Evolutionary conservation across 92 coral and sea anemone species (phyloP).

Genomic region (Porites lobata): DNA sequence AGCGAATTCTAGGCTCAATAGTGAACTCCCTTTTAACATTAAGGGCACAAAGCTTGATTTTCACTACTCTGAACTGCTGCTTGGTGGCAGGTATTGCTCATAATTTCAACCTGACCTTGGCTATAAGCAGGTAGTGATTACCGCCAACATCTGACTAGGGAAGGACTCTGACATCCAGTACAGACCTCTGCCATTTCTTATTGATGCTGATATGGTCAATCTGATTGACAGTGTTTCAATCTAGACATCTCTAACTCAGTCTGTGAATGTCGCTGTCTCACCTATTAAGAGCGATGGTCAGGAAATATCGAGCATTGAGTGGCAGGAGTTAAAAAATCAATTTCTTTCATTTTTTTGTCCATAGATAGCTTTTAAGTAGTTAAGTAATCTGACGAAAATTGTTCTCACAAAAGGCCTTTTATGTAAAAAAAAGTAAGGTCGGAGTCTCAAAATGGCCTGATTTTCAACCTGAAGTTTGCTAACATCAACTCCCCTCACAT

Average conservation of each 20-base stretch:
- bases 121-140: conserved; percentile 29
- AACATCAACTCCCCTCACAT: no score
- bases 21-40: conserved; percentile 40
- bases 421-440: no score
- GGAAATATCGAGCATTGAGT: no score
- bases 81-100: conserved; percentile 12
- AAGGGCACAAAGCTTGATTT: not conserved
- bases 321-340: no score
- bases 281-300: no score
- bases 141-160: conserved; percentile 43
- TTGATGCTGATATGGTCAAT: conserved; percentile 10
- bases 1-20: conserved; percentile 41
- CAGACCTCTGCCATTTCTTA: conserved; percentile 24
- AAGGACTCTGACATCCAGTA: not conserved
- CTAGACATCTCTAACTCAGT: conserved; percentile 24
- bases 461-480: no score
- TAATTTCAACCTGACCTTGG: conserved; percentile 12
- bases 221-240: conserved; percentile 6
- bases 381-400: no score
- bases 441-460: no score
- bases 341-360: no score
- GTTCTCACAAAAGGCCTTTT: no score
- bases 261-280: conserved; percentile 14
- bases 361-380: no score
- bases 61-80: not conserved